Conservation (phyloP, 1,140 invertebrate species). For the Micrasema longulum region DNA sequence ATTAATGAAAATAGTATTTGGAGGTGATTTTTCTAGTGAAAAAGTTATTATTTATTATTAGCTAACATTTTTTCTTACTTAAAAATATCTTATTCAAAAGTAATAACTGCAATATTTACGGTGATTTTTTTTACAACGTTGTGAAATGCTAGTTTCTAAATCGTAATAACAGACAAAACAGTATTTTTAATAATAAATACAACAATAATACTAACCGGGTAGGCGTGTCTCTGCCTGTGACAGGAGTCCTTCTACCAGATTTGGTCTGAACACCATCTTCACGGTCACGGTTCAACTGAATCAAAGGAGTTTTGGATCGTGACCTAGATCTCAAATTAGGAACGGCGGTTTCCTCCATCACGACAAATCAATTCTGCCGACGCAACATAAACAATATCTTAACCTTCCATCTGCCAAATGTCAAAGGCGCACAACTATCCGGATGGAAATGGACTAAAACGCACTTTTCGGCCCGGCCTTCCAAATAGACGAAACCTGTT, state of each 20-base stretch:
- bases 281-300: constrained; percentile 68
- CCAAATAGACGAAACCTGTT: constrained; percentile 47
- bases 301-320: constrained; percentile 73
- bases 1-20: too few species aligned
- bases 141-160: too few species aligned
- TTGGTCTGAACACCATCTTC: constrained; percentile 66
- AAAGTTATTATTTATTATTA: too few species aligned
- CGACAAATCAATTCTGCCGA: constrained; percentile 35
- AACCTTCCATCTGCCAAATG: constrained; percentile 54
- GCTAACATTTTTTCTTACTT: too few species aligned
- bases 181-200: too few species aligned
- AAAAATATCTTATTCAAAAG: too few species aligned
- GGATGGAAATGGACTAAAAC: constrained; percentile 51
- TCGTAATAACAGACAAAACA: too few species aligned
- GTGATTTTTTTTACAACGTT: too few species aligned
- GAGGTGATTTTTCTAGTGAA: too few species aligned
- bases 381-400: constrained; percentile 51
- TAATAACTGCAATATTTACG: too few species aligned
- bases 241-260: constrained; percentile 63
- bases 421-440: constrained; percentile 39
- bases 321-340: constrained; percentile 68
- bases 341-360: constrained; percentile 21
- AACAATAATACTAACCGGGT: constrained; percentile 62
- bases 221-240: constrained; percentile 64
- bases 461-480: neutral